phyloP scores from a whole-genome alignment of 2,797 vertebrate genomes.

The Sternotherus odoratus region DNA sequence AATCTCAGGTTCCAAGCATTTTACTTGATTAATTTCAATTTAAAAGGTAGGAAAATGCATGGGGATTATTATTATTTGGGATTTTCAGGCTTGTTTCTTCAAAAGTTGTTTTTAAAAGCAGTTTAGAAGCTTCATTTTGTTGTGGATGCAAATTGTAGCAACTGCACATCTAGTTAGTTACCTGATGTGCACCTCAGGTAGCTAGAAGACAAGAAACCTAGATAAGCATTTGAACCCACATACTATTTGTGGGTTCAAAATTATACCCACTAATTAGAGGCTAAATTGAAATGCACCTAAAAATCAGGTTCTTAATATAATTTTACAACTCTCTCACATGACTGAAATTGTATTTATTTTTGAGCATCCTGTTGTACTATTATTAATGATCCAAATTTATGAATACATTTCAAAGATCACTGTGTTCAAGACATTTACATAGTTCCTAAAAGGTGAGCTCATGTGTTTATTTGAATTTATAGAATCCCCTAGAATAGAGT shows the following conservation, averaged over 20 bases:
- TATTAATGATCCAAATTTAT: not conserved
- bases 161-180: not conserved
- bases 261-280: not conserved
- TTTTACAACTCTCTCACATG: not conserved
- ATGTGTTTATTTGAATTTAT: not conserved
- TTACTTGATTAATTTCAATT: conserved; percentile 35
- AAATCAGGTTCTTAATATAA: not conserved
- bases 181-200: not conserved
- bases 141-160: not conserved
- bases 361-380: not conserved
- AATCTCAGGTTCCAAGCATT: conserved; percentile 29
- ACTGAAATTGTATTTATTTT: not conserved
- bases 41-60: conserved; percentile 13
- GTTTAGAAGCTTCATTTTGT: not conserved
- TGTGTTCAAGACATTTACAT: not conserved
- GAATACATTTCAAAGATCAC: not conserved
- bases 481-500: not conserved
- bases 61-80: not conserved
- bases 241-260: not conserved
- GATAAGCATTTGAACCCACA: not conserved
- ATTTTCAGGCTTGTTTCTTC: not conserved
- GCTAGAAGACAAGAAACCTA: not conserved
- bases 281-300: not conserved
- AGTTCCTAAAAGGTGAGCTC: not conserved
- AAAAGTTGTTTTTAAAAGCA: not conserved